A percentile compares a stretch with the other conserved stretches of the same genome.
Conservation (phyloP, 2,113 vertebrate species). For the Myanophis thanlyinensis region DNA sequence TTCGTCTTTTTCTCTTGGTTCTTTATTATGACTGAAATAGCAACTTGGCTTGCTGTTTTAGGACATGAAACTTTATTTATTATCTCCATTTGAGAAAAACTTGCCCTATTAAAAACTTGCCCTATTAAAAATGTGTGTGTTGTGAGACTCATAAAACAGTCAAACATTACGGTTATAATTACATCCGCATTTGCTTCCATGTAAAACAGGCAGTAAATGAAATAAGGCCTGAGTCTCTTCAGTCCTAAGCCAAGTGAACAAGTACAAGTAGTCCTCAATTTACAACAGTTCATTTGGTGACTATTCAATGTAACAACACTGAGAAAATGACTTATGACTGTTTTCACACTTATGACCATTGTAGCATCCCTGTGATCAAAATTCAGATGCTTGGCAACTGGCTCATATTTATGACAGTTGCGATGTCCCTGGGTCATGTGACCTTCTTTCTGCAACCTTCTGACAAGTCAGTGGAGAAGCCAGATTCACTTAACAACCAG, state of each 20-base stretch:
- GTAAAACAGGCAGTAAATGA: neutral
- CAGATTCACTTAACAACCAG: neutral
- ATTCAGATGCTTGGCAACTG: too few species aligned
- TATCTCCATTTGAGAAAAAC: neutral
- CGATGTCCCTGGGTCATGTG: neutral
- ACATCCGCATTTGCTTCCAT: neutral
- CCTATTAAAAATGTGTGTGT: neutral
- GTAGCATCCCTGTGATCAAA: too few species aligned
- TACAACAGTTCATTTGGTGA: neutral
- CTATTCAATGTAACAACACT: neutral
- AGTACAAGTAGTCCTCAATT: neutral
- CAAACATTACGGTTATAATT: neutral
- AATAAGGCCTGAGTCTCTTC: neutral
- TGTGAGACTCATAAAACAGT: too few species aligned
- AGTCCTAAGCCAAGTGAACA: neutral
- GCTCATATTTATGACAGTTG: neutral
- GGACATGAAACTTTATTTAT: neutral
- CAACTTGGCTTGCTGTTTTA: neutral
- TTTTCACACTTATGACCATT: neutral
- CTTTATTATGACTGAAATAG: neutral
- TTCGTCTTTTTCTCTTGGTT: neutral
- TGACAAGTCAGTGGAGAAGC: neutral
- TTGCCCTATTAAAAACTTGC: neutral
- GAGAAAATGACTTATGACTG: neutral
- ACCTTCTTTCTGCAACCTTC: neutral